Percentiles rank a stretch among this genome's conserved stretches.
Evolutionary conservation across 64 coral and sea anemone genomes (phyloP).

Genomic region (Stichodactyla mertensii): DNA sequence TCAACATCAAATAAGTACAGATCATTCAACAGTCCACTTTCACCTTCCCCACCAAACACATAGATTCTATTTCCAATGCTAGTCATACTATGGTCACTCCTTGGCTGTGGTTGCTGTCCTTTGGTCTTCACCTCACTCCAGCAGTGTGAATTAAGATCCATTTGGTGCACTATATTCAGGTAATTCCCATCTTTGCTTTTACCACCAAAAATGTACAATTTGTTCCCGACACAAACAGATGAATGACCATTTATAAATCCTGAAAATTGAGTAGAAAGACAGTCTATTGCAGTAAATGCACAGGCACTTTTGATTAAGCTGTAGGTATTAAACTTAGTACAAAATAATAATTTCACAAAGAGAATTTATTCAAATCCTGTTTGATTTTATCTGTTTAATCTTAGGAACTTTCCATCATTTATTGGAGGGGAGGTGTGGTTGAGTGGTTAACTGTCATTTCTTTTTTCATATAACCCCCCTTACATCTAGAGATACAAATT

Average conservation of each 20-base stretch:
- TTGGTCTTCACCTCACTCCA: neutral
- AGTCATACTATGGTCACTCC: neutral
- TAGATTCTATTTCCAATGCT: neutral
- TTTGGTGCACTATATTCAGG: neutral
- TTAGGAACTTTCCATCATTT: too few species aligned
- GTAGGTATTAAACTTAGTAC: too few species aligned
- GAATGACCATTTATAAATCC: conserved; percentile 3
- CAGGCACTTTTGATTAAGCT: too few species aligned
- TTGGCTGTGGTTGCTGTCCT: neutral
- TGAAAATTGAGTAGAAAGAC: neutral
- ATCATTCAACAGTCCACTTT: neutral
- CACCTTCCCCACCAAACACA: neutral
- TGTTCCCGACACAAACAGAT: neutral
- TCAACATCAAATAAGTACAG: neutral
- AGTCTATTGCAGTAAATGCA: too few species aligned
- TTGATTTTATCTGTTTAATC: too few species aligned
- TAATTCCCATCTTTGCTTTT: neutral
- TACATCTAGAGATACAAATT: too few species aligned
- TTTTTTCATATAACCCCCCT: too few species aligned
- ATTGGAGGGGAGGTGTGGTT: too few species aligned
- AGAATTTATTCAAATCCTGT: too few species aligned
- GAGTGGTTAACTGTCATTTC: too few species aligned
- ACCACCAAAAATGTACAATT: conserved; percentile 5
- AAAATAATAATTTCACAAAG: too few species aligned
- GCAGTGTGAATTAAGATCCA: neutral